These are phyloP conservation scores for Cavia aperea DNA, from an alignment of 2,113 vertebrate species.

Conservation along the genomic window DNA sequence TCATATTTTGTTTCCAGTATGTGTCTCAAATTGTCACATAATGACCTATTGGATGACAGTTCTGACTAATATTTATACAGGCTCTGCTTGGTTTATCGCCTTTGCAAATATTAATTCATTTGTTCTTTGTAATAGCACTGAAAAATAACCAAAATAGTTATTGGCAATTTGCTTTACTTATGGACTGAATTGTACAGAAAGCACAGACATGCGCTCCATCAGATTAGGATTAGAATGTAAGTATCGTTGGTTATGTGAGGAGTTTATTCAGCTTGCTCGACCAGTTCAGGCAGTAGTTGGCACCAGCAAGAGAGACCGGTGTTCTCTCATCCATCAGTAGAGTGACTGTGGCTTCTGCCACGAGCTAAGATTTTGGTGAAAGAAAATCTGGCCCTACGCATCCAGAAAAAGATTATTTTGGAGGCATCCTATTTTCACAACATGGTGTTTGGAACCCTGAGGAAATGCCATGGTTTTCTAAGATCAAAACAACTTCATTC, in stretches of 20 bases:
- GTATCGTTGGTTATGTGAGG: neutral
- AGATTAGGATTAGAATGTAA: neutral
- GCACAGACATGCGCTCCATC: neutral
- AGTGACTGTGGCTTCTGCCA: neutral
- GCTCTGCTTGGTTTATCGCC: neutral
- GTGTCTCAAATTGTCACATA: neutral
- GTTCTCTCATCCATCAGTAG: neutral
- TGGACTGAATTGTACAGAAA: neutral
- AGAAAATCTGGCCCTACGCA: neutral
- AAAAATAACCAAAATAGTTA: neutral
- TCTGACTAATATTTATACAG: constrained; percentile 22
- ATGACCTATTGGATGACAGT: neutral
- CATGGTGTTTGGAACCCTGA: constrained; percentile 28
- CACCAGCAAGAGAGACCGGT: neutral
- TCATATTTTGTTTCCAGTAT: constrained; percentile 18
- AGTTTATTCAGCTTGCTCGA: neutral
- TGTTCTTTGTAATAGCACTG: neutral
- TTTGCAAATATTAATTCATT: constrained; percentile 19
- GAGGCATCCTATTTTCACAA: constrained; percentile 41
- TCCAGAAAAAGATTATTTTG: constrained; percentile 33
- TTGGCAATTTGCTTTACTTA: neutral
- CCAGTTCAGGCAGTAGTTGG: neutral
- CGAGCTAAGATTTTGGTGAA: constrained; percentile 30
- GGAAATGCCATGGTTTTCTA: constrained; percentile 49
- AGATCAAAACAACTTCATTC: constrained; percentile 55